Percentiles rank a stretch among this genome's conserved stretches.
Conservation (phyloP, 2,888 invertebrate genomes). For the Parthenolecanium corni region DNA sequence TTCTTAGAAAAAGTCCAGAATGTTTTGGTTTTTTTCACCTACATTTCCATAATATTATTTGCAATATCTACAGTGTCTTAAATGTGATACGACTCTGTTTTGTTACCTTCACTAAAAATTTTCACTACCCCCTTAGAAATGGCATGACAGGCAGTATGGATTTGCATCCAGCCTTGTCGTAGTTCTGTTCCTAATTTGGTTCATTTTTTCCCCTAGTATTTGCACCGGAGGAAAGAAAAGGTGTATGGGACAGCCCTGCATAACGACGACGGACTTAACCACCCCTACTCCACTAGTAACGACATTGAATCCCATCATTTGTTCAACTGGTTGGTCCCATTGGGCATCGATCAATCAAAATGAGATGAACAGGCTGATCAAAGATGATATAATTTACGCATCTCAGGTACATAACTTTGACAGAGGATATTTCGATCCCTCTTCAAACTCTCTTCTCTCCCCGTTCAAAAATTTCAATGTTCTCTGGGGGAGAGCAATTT, state of each 20-base stretch:
- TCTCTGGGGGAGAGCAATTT: no score
- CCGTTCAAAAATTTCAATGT: no score
- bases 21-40: no score
- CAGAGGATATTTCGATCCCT: no score
- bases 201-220: constrained; percentile 36
- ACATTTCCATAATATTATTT: background rate
- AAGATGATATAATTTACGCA: background rate
- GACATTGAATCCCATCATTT: background rate
- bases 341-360: constrained; percentile 50
- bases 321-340: constrained; percentile 39
- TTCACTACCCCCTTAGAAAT: no score
- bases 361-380: background rate
- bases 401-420: background rate
- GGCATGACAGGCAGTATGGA: no score
- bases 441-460: no score
- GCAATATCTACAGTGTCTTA: background rate
- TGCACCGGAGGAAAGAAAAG: constrained; percentile 57
- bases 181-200: background rate
- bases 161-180: background rate
- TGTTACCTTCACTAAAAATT: background rate
- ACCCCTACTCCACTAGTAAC: constrained; percentile 32
- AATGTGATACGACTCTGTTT: background rate
- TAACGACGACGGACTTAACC: constrained; percentile 36
- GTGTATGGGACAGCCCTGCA: constrained; percentile 61
- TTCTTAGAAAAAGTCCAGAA: no score